A percentile compares a stretch with the other conserved stretches of the same genome.
Conservation (phyloP, 35 echinoderm and acorn worm genomes). For the Ptychodera flava region DNA sequence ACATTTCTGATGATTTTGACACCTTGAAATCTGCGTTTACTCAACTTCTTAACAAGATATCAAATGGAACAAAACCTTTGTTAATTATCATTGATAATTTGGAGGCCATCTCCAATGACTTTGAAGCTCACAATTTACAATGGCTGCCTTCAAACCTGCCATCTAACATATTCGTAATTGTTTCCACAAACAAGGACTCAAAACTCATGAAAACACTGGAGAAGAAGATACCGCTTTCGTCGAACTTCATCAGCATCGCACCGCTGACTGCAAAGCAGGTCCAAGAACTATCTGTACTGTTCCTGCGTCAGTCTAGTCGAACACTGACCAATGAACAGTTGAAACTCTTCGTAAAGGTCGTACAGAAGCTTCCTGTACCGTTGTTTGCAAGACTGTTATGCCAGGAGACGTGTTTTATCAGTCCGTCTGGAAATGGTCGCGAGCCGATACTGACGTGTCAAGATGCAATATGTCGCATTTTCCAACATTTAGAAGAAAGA, state of each 20-base stretch:
- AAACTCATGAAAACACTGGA: slow-evolving; percentile 62
- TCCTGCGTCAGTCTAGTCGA: slow-evolving; percentile 66
- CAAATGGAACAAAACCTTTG: slow-evolving; percentile 46
- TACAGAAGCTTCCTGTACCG: slow-evolving; percentile 76
- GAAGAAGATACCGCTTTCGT: slow-evolving; percentile 60
- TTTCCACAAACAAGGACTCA: slow-evolving; percentile 57
- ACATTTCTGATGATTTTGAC: slow-evolving; percentile 54
- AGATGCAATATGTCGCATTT: slow-evolving; percentile 70
- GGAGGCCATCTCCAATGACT: slow-evolving; percentile 32
- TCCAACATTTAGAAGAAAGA: slow-evolving; percentile 83
- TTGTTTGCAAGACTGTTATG: slow-evolving; percentile 89
- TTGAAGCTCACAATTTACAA: slow-evolving; percentile 58
- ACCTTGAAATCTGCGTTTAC: slow-evolving; percentile 65
- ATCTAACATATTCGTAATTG: slow-evolving; percentile 46
- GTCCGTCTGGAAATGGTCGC: slow-evolving; percentile 84
- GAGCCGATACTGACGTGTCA: slow-evolving; percentile 64
- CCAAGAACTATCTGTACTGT: slow-evolving; percentile 68
- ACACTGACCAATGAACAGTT: slow-evolving; percentile 71
- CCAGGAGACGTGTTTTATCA: slow-evolving; percentile 77
- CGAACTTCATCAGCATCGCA: slow-evolving; percentile 73
- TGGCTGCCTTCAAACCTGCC: slow-evolving; percentile 77
- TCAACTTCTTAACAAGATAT: slow-evolving; percentile 63
- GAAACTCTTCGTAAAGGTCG: slow-evolving; percentile 82
- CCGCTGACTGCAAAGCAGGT: slow-evolving; percentile 85
- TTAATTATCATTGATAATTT: slow-evolving; percentile 78